Base-by-base conservation (phyloP, 2,888 invertebrate genomes). In the Thysanoteuthis rhombus region DNA sequence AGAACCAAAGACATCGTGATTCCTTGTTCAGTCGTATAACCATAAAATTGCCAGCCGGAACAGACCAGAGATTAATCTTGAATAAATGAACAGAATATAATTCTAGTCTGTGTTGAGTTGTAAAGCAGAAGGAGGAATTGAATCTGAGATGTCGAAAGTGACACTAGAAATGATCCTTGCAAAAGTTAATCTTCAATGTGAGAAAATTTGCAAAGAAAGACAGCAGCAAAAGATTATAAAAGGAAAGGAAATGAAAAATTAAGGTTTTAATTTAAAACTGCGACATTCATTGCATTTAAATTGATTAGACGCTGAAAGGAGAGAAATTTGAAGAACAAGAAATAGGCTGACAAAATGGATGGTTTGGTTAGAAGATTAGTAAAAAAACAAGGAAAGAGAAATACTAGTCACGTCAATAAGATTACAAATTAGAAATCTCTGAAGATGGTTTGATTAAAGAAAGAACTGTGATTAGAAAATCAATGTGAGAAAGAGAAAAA, bases 381-480 rank as follows among this genome's bases (percentile, higher is more conserved):
- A 75, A 36, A 75, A 36, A 75, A n/a, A 75, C n/a, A 75, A 75
- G 16, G 75, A n/a, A n/a, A 75, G 16, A 36, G n/a, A 75, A 75
- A 75, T n/a, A 75, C 75, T n/a, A 75, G 75, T 75, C 75, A 75
- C 75, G 75, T 75, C 75, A 75, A 75, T 75, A n/a, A 75, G n/a
- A 75, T 75, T 75, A 75, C 75, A 75, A 75, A 75, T 75, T 75
- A n/a, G 75, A 75, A 75, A 75, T 75, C 75, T 75, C 75, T 75
- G n/a, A 75, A 75, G 75, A 36, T 75, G 75, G n/a, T 12, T 75
- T 75, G n/a, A 75, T 75, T 75, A 75, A 75, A 75, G 75, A n/a
- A 75, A 36, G 75, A 75, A 75, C n/a, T 75, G 75, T 75, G 75
- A 75, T 75, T 16, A 75, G 75, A 75, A 75, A 75, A 75, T 75